Evolutionary conservation across 2,113 vertebrate genomes (phyloP).

Genomic region (Xenopus tropicalis): DNA sequence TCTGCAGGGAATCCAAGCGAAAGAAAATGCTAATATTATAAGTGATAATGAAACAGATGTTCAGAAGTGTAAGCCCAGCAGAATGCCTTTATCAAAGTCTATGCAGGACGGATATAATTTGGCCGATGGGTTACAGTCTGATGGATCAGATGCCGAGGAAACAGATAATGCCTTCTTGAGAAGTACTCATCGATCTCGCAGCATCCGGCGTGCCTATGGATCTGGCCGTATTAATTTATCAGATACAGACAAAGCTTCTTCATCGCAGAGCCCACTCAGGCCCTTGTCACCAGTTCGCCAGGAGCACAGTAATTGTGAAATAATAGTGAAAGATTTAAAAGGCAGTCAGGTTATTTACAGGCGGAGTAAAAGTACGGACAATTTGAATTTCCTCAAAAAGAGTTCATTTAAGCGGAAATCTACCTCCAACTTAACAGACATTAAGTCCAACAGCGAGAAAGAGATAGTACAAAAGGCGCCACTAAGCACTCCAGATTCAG

Average conservation of each 20-base stretch:
- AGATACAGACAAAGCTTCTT: constrained; percentile 59
- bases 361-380: constrained; percentile 87
- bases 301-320: constrained; percentile 53
- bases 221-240: constrained; percentile 81
- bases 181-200: constrained; percentile 82
- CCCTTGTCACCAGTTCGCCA: constrained; percentile 4
- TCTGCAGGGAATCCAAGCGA: constrained; percentile 83
- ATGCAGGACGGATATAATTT: constrained; percentile 37
- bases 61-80: constrained; percentile 45
- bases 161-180: constrained; percentile 70
- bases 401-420: constrained; percentile 80
- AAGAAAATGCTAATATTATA: constrained; percentile 59
- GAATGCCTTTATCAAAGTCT: constrained; percentile 41
- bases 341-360: constrained; percentile 64
- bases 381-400: constrained; percentile 76
- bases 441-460: constrained; percentile 52
- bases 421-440: constrained; percentile 60
- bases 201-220: constrained; percentile 85
- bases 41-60: constrained; percentile 39
- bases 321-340: constrained; percentile 57
- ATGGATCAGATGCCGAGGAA: constrained; percentile 68
- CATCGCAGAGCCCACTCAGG: constrained; percentile 31
- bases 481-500: constrained; percentile 64
- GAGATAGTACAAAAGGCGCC: constrained; percentile 61
- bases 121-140: constrained; percentile 60